Evolutionary conservation across 1,140 invertebrate genomes (phyloP).

Genomic region (Drosophila kohkoa): DNA sequence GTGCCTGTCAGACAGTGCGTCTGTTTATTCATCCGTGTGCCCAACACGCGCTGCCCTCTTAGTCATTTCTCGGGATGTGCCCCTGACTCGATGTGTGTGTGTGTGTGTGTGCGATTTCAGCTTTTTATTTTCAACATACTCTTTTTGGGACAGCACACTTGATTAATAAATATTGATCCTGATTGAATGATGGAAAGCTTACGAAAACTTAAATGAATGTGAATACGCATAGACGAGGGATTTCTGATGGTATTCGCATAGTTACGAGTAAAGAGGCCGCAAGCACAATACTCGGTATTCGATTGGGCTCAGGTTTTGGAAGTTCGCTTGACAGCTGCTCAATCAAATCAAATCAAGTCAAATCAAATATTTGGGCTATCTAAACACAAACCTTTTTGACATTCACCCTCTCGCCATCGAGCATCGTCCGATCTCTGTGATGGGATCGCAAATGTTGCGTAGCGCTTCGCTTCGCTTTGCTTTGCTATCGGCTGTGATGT

Average conservation of each 20-base stretch:
- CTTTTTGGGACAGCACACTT: conserved; percentile 45
- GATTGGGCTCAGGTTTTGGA: conserved; percentile 67
- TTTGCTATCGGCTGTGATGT: conserved; percentile 50
- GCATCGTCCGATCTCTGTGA: conserved; percentile 10
- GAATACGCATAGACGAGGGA: neutral
- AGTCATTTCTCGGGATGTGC: conserved; percentile 40
- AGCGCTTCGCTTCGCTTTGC: neutral
- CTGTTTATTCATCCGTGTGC: conserved; percentile 60
- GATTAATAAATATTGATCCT: conserved; percentile 82
- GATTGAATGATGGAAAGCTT: conserved; percentile 81
- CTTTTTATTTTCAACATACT: conserved; percentile 11
- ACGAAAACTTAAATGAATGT: conserved; percentile 55
- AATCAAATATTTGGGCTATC: conserved; percentile 77
- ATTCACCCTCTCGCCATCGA: conserved; percentile 32
- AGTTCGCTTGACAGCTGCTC: conserved; percentile 75
- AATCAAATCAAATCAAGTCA: conserved; percentile 81
- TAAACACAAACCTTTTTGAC: conserved; percentile 79
- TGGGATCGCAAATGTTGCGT: conserved; percentile 30
- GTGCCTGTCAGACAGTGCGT: conserved; percentile 52
- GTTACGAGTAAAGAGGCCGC: conserved; percentile 1
- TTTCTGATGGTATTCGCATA: conserved; percentile 1
- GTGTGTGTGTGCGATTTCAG: too few species aligned
- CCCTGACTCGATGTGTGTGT: neutral
- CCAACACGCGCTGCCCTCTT: conserved; percentile 73
- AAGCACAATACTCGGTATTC: conserved; percentile 38